Evolutionary conservation across 2,888 invertebrate genomes (phyloP).

Genomic region (Parnassius smintheus): DNA sequence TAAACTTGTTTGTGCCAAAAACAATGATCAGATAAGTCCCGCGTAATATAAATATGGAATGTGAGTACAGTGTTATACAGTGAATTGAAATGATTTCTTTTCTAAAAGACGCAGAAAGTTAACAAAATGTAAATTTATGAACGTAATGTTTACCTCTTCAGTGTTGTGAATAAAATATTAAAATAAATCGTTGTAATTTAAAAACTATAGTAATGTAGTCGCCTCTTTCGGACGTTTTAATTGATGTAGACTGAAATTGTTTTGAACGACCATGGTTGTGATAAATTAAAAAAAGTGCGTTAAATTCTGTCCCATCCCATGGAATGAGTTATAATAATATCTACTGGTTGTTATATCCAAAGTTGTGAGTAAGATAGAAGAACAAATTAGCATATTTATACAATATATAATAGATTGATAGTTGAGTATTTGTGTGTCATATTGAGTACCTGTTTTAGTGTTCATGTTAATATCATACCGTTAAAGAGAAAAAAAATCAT

Average conservation of each 20-base stretch:
- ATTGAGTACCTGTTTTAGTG: slow-evolving; percentile 39
- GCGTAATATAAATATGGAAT: slow-evolving; percentile 46
- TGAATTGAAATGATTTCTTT: slow-evolving; percentile 52
- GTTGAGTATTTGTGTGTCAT: slow-evolving; percentile 32
- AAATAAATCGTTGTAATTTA: slow-evolving; percentile 36
- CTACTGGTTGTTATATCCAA: slow-evolving; percentile 61
- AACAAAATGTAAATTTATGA: slow-evolving; percentile 63
- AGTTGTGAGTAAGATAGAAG: slow-evolving; percentile 68
- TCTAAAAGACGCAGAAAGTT: slow-evolving; percentile 46
- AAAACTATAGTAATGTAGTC: slow-evolving; percentile 52
- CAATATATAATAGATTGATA: slow-evolving; percentile 51
- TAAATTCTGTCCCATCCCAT: slow-evolving; percentile 43
- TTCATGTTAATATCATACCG: slow-evolving; percentile 44
- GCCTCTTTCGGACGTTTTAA: slow-evolving; percentile 29
- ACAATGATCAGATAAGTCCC: slow-evolving; percentile 52
- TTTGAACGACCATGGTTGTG: slow-evolving; percentile 64
- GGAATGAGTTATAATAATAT: slow-evolving; percentile 53
- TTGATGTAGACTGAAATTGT: slow-evolving; percentile 44
- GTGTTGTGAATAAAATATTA: slow-evolving; percentile 71
- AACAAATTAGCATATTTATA: slow-evolving; percentile 56
- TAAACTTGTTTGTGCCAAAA: slow-evolving; percentile 66
- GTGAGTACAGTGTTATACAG: slow-evolving; percentile 50
- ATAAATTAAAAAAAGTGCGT: slow-evolving; percentile 52
- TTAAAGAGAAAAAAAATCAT: slow-evolving; percentile 25
- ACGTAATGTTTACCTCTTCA: slow-evolving; percentile 74